phyloP scores from a whole-genome alignment of 2,113 vertebrate genomes.

The Macaca nemestrina region DNA sequence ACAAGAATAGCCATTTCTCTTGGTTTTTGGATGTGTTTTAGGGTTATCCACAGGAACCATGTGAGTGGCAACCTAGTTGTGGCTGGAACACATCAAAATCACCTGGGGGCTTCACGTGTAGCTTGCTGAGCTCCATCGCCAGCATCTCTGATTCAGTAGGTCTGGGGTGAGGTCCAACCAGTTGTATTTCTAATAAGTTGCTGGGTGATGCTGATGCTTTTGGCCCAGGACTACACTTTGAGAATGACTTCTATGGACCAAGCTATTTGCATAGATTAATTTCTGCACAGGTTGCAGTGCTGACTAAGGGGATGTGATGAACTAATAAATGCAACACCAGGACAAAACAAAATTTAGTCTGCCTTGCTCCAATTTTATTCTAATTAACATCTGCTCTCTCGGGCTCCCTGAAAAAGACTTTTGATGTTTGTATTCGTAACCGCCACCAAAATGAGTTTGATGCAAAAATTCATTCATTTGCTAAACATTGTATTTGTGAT shows the following conservation, averaged over 20 bases:
- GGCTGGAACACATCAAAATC: background rate
- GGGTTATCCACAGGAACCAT: constrained; percentile 60
- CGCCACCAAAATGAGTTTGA: constrained; percentile 59
- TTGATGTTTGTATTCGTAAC: constrained; percentile 59
- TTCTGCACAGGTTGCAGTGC: constrained; percentile 47
- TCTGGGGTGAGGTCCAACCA: background rate
- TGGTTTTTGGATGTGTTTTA: constrained; percentile 69
- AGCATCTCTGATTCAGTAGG: background rate
- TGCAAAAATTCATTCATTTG: constrained; percentile 41
- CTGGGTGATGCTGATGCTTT: no score
- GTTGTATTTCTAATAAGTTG: background rate
- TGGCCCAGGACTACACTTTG: background rate
- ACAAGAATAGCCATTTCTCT: constrained; percentile 68
- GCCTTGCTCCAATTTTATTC: constrained; percentile 70
- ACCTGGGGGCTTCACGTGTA: background rate
- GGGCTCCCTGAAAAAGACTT: constrained; percentile 48
- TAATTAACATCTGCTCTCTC: constrained; percentile 78
- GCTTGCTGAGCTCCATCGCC: rapidly evolving
- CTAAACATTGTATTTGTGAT: constrained; percentile 44
- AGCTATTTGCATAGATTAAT: background rate
- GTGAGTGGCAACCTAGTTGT: background rate
- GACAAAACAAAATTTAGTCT: constrained; percentile 49
- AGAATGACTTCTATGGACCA: background rate
- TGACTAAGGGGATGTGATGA: constrained; percentile 8
- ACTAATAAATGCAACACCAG: constrained; percentile 62